Evolutionary conservation across 2,888 invertebrate genomes (phyloP).

Genomic region (Gymnoscelis rufifasciata): DNA sequence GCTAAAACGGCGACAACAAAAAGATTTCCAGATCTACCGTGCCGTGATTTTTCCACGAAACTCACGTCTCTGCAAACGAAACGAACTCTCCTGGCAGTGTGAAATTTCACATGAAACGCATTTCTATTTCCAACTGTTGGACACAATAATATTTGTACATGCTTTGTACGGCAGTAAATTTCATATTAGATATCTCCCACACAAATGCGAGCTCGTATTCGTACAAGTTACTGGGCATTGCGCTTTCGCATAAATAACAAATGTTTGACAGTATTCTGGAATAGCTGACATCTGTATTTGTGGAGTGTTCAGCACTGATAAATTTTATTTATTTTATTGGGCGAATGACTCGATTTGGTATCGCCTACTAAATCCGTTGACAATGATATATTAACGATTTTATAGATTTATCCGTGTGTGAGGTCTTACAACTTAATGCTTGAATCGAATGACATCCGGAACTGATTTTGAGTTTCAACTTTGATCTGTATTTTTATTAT

Average conservation of each 20-base stretch:
- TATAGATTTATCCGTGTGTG: not conserved
- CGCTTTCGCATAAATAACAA: constrained; percentile 29
- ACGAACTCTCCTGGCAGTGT: not conserved
- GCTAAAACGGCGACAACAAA: not conserved
- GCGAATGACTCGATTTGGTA: constrained; percentile 48
- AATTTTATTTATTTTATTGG: constrained; percentile 54
- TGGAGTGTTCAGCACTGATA: constrained; percentile 34
- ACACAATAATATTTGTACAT: constrained; percentile 13
- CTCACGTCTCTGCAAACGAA: constrained; percentile 2
- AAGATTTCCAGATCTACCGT: constrained; percentile 28
- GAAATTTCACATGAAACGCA: constrained; percentile 6
- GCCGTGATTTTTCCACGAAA: constrained; percentile 36
- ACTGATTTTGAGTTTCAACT: no score
- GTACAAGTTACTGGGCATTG: constrained; percentile 30
- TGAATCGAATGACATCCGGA: no score
- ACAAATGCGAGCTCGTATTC: constrained; percentile 18
- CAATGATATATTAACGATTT: constrained; percentile 44
- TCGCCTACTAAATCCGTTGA: constrained; percentile 34
- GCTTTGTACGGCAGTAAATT: constrained; percentile 22
- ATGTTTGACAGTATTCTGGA: constrained; percentile 29
- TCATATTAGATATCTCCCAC: constrained; percentile 23
- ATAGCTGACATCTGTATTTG: constrained; percentile 31
- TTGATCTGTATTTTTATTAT: no score
- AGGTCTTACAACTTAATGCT: not conserved
- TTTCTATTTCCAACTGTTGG: constrained; percentile 9